Evolutionary conservation across 2,113 vertebrate species (phyloP).

Genomic region (Eretmochelys imbricata): DNA sequence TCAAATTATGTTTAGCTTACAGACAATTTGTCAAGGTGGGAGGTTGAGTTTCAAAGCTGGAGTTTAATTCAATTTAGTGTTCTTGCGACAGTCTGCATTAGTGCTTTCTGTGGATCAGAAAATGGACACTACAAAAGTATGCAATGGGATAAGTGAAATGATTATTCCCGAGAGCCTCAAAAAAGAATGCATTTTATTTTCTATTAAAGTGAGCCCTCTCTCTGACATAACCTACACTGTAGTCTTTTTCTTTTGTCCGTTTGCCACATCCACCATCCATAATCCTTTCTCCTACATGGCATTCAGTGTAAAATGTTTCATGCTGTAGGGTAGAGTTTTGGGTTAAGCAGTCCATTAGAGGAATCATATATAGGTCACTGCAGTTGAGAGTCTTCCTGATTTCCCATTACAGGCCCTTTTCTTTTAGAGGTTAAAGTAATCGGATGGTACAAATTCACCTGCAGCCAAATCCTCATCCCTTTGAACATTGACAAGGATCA

Average conservation of each 20-base stretch:
- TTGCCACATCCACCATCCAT: not conserved
- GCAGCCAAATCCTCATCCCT: not conserved
- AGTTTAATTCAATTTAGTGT: not conserved
- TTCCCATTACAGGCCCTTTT: not conserved
- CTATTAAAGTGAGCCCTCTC: not conserved
- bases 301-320: rapidly evolving
- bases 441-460: rapidly evolving
- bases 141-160: rapidly evolving
- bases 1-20: conserved; percentile 5
- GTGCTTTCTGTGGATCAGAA: not conserved
- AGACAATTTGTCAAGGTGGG: conserved; percentile 49
- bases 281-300: not conserved
- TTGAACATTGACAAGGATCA: not conserved
- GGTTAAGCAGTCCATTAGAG: rapidly evolving
- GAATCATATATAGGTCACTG: rapidly evolving
- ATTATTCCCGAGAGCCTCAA: not conserved
- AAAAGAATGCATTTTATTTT: not conserved
- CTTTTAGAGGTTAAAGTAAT: too few species aligned
- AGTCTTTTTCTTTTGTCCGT: not conserved
- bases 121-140: not conserved
- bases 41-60: conserved; percentile 37
- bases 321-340: rapidly evolving
- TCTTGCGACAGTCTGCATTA: not conserved
- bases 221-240: not conserved
- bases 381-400: not conserved